Evolutionary conservation across 2,113 vertebrate genomes (phyloP), one percentile per base, ranked within the genome.

Genomic region (Pongo abelii): DNA sequence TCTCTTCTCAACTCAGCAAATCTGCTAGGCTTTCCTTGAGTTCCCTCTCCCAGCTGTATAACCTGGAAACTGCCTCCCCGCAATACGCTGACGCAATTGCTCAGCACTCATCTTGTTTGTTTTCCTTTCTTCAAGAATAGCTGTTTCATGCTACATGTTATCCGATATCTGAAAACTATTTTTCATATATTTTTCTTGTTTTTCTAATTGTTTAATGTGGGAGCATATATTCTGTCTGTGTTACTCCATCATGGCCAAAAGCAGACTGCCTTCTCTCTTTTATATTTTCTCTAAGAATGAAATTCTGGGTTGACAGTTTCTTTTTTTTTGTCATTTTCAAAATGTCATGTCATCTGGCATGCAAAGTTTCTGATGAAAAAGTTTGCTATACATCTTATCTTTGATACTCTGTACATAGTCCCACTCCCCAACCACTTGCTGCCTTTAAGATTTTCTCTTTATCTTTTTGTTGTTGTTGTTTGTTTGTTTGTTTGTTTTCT

Each of bases 61-160:
- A 27, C 78, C 25, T 32, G 16, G 77, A 43, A n/a, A 55, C 35
- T 40, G 2, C n/a, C 13, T 69, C 17, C n/a, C 6, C 43, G n/a
- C 7, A 32, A 25, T 35, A 14, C 16, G 18, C n/a, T 4, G 11
- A 23, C 38, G 2, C 10, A 9, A 0, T 43, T 9, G 20, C 8
- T 7, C 16, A 25, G 27, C 23, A 12, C 17, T 22, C 30, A 17
- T 3, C 38, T 32, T 14, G n/a, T 30, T 91, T 32, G n/a, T 22
- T 92, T 35, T 17, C 6, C 18, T 32, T n/a, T 40, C n/a, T 57
- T 43, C 48, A 55, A 46, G 48, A 72, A 43, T 43, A 5, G 0
- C n/a, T 38, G 18, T 57, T 35, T 55, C 43, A 25, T 70, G 16
- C 50, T 40, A 23, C 12, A 38, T 38, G 23, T 61, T 46, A 8